A percentile compares a stretch with the other conserved stretches of the same genome.
These are phyloP conservation scores for Channa striata DNA, from an alignment of 2,797 vertebrate species.

Conservation along the genomic window DNA sequence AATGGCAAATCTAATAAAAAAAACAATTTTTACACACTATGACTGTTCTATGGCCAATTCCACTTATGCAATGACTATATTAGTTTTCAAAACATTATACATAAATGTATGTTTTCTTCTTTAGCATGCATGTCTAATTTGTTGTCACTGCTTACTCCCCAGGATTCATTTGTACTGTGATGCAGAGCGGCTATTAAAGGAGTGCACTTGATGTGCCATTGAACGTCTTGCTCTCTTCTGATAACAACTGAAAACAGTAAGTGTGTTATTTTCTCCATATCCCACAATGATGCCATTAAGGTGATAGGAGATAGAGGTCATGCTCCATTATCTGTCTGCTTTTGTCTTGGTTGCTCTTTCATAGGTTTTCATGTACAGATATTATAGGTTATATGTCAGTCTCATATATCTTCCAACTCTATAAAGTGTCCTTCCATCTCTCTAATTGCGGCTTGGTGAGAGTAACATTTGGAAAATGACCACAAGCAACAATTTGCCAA, in stretches of 20 bases:
- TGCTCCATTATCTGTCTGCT: constrained; percentile 25
- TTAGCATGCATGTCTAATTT: constrained; percentile 12
- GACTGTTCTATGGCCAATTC: not conserved
- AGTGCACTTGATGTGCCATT: constrained; percentile 39
- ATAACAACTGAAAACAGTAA: constrained; percentile 30
- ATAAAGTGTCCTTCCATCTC: constrained; percentile 54
- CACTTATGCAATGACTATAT: constrained; percentile 11
- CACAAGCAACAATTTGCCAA: constrained; percentile 77
- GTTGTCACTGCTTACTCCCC: constrained; percentile 18
- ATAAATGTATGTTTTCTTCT: not conserved
- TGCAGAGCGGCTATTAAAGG: constrained; percentile 32
- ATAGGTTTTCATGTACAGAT: constrained; percentile 43
- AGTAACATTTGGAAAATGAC: constrained; percentile 76
- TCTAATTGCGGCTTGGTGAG: constrained; percentile 57
- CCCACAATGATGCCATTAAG: constrained; percentile 40
- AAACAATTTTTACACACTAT: not conserved
- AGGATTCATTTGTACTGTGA: constrained; percentile 31
- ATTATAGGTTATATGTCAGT: constrained; percentile 62
- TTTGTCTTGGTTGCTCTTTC: constrained; percentile 39
- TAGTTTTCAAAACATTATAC: not conserved
- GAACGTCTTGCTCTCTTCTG: constrained; percentile 38
- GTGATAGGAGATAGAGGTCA: constrained; percentile 58
- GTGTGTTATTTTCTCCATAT: constrained; percentile 45
- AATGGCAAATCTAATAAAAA: constrained; percentile 18
- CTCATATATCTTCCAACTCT: constrained; percentile 57